Base-by-base conservation (phyloP, 2,113 vertebrate genomes). In the Microcebus jonahi region DNA sequence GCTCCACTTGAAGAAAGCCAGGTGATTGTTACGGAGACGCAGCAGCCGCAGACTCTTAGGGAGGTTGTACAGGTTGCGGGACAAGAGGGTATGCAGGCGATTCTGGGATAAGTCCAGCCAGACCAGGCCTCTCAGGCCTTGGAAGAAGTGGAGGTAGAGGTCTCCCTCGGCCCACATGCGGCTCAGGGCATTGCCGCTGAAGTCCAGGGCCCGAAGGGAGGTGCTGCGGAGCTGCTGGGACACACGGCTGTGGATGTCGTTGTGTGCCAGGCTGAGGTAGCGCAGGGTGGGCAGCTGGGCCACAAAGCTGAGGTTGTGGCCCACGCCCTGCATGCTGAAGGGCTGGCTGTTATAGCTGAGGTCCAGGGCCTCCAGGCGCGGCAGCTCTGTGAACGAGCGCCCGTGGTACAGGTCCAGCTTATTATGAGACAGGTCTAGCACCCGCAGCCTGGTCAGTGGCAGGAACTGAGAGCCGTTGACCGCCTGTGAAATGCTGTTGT, bases 1-100 rank as follows among this genome's bases (percentile, higher is more conserved):
- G 57, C 90, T 97, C 98, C 98, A 98, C 71, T 96, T 97, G 88
- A 98, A 98, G 83, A 97, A 98, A 39, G 96, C 88, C 65, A 98
- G 65, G 18, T 89, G 81, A 31, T 98, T 98, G 88, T 96, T 20
- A 0, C 85, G 84, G 67, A 98, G 91, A 2, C 39, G 73, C 80
- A 98, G 97, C 20, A 9, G 9, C 45, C 0, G 68, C 63, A 98
- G 76, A 76, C 29, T 82, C 50, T 68, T 90, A 27, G 98, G 98
- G 13, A 98, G 93, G 17, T 39, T 27, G 61, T 29, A 39, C 39
- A 98, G 82, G 27, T 13, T 79, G 11, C 20, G 36, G 8, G 95
- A 36, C 14, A 93, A 81, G 15, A 98, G 71, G 39, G 70, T 96
- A 5, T 89, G 96, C 45, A 98, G 70, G 20, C 1, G 93, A 1